Evolutionary conservation across 2,113 vertebrate genomes (phyloP).

Genomic region (Nothoprocta perdicaria): DNA sequence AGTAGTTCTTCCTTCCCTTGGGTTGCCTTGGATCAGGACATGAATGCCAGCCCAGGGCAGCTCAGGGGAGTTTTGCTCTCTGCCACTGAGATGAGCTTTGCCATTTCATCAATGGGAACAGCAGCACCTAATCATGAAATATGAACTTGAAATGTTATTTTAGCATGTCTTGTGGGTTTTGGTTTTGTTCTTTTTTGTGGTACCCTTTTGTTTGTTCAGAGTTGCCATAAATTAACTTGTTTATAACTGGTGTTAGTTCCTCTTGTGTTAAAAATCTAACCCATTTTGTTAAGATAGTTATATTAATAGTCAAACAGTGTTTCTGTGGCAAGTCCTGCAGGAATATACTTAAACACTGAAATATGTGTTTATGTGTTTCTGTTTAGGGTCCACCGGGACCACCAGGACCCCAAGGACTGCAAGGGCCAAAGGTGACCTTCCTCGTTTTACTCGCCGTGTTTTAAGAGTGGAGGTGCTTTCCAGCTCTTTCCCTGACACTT

Average conservation of each 20-base stretch:
- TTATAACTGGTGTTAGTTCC: neutral
- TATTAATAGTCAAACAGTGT: neutral
- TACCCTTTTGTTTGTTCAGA: neutral
- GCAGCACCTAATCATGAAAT: neutral
- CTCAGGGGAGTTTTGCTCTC: neutral
- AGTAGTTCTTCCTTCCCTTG: neutral
- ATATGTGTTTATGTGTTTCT: slow-evolving; percentile 62
- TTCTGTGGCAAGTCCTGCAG: neutral
- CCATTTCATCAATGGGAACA: slow-evolving; percentile 4
- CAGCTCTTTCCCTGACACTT: neutral
- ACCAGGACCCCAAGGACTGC: slow-evolving; percentile 85
- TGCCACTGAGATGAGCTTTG: neutral
- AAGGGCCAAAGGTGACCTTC: slow-evolving; percentile 88
- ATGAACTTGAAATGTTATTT: neutral
- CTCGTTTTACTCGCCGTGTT: neutral
- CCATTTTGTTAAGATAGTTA: neutral
- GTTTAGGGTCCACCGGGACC: slow-evolving; percentile 91
- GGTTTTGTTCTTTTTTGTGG: neutral
- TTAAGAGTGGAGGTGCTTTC: neutral
- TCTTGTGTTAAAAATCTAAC: neutral
- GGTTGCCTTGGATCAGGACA: neutral
- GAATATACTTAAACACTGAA: slow-evolving; percentile 5
- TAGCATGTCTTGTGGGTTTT: neutral
- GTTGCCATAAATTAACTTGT: neutral
- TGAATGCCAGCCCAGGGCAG: neutral